Evolutionary conservation across 1,140 invertebrate genomes (phyloP), one percentile per base, ranked within the genome.

Genomic region (Holcopasites calliopsidis): DNA sequence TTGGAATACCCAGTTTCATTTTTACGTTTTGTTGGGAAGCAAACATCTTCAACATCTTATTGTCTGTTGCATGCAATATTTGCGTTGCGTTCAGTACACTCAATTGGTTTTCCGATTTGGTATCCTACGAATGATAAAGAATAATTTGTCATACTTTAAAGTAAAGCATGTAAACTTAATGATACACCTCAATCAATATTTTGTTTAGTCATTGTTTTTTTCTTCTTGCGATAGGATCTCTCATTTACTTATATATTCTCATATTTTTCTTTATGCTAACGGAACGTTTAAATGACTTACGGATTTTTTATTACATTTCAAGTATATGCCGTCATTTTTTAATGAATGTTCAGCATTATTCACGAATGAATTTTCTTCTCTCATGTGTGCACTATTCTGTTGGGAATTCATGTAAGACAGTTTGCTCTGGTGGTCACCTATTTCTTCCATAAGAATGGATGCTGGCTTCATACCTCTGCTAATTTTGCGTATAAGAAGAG

Each of bases 401-500:
- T 50, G 50, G 2, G 55, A 47, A 38, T 44, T 69, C 21, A 66
- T 21, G 2, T 47, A 3, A 44, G 57, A 13, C 11, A 60, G 33
- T 54, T 58, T 81, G n/a, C 49, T 42, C 5, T 23, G 55, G 1
- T 57, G 62, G 57, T 68, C 40, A 31, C 61, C 82, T 6, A 86
- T 85, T 70, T 83, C 76, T n/a, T 66, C 60, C 50, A 86, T 79
- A 3, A 89, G 55, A 26, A 80, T 73, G 4, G 84, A 72, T 3
- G 88, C 80, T n/a, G 89, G 88, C 33, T 75, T 76, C n/a, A 83
- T 68, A 6, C 88, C 88, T 71, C 52, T 82, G 21, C 85, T 88
- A n/a, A 90, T 85, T 83, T 89, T 89, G 28, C 81, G 81, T 58
- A 90, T 87, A 8, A 90, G 64, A 31, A 57, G 23, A 40, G 83